These are phyloP conservation scores for Gymnoscelis rufifasciata DNA, from an alignment of 2,888 invertebrate species.

Conservation along the genomic window DNA sequence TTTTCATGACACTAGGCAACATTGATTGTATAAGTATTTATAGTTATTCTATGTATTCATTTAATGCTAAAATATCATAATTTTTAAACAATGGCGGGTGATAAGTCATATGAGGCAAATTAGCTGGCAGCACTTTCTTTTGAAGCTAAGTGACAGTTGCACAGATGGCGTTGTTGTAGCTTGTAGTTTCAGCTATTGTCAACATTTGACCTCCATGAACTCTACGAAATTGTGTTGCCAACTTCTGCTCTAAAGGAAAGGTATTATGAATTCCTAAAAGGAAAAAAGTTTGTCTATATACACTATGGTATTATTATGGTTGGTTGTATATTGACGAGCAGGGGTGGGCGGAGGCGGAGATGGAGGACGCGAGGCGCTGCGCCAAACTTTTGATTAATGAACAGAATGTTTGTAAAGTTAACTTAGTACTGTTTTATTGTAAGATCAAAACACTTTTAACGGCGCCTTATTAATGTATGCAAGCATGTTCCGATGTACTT, in stretches of 20 bases:
- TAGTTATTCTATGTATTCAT: no score
- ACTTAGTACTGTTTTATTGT: slow-evolving; percentile 64
- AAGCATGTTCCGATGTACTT: no score
- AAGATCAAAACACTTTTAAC: slow-evolving; percentile 65
- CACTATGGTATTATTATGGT: slow-evolving; percentile 27
- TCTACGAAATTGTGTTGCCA: slow-evolving; percentile 43
- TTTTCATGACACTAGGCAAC: no score
- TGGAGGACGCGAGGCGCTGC: slow-evolving; percentile 68
- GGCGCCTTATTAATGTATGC: slow-evolving; percentile 32
- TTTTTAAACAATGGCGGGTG: no score
- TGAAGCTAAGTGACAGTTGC: slow-evolving; percentile 45
- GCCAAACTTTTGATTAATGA: slow-evolving; percentile 80
- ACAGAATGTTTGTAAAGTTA: slow-evolving; percentile 72
- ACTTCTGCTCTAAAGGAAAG: slow-evolving; percentile 17
- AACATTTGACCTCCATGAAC: slow-evolving; percentile 55
- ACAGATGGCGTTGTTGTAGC: slow-evolving; percentile 17
- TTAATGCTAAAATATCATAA: no score
- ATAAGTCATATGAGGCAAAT: no score
- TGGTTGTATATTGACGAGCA: slow-evolving; percentile 35
- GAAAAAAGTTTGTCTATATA: slow-evolving; percentile 21
- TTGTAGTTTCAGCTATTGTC: slow-evolving; percentile 54
- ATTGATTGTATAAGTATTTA: no score
- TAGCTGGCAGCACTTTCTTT: background rate
- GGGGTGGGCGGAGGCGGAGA: slow-evolving; percentile 50
- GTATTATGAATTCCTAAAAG: slow-evolving; percentile 56